Evolutionary conservation across 2,113 vertebrate species (phyloP).

Genomic region (Brachyhypopomus gauderio): DNA sequence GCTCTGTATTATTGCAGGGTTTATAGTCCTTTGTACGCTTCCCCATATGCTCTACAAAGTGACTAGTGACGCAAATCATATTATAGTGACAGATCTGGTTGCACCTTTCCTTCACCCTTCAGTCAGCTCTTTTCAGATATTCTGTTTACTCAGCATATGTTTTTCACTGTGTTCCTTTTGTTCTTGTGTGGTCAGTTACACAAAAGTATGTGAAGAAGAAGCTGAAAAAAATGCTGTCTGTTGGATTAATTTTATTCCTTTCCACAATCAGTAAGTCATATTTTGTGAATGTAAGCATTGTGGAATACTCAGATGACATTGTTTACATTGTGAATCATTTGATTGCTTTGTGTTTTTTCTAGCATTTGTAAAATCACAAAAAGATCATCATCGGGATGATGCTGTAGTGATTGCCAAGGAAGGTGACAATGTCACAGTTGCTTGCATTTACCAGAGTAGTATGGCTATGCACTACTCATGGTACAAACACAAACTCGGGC

Average conservation of each 20-base stretch:
- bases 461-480: constrained; percentile 67
- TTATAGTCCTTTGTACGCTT: neutral
- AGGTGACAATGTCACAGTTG: neutral
- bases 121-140: neutral
- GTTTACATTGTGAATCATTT: neutral
- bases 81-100: constrained; percentile 2
- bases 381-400: too few species aligned
- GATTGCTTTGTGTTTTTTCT: too few species aligned
- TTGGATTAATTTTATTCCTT: constrained; percentile 30
- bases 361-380: too few species aligned
- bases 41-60: too few species aligned
- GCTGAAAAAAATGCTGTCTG: constrained; percentile 27
- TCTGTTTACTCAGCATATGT: neutral
- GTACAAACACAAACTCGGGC: constrained; percentile 62
- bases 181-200: too few species aligned
- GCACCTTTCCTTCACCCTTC: neutral
- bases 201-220: neutral
- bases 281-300: neutral
- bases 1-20: neutral
- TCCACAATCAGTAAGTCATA: constrained; percentile 41
- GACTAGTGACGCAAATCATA: too few species aligned
- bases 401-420: too few species aligned
- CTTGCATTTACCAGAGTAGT: constrained; percentile 47
- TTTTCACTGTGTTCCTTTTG: too few species aligned
- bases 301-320: neutral